Percentiles rank a stretch among this genome's conserved stretches.
phyloP scores from a whole-genome alignment of 2,113 vertebrate genomes.

The Pluvianellus socialis region DNA sequence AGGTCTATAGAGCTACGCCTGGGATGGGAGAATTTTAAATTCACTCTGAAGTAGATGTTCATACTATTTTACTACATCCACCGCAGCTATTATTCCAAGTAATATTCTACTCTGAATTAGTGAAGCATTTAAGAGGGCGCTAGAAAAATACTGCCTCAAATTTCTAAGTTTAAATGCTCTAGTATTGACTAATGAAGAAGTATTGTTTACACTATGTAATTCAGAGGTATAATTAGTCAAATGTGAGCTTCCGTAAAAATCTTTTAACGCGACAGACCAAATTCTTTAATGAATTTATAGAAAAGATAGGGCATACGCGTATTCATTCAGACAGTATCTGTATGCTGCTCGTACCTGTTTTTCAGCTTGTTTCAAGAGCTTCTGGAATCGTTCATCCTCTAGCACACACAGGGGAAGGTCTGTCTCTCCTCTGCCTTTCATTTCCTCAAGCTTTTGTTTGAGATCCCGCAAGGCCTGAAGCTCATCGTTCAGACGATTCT shows the following conservation, averaged over 20 bases:
- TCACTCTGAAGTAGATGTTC: not conserved
- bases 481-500: slow-evolving; percentile 83
- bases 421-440: slow-evolving; percentile 77
- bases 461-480: slow-evolving; percentile 79
- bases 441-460: slow-evolving; percentile 77
- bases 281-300: not conserved
- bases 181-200: not conserved
- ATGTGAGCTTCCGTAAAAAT: not conserved
- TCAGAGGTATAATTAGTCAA: not conserved
- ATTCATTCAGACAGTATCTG: not conserved
- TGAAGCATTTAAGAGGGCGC: not conserved
- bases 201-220: not conserved
- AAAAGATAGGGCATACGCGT: not conserved
- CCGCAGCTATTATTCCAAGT: not conserved
- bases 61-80: not conserved
- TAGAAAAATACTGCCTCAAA: not conserved
- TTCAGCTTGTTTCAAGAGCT: slow-evolving; percentile 80
- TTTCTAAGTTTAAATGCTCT: not conserved
- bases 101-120: not conserved
- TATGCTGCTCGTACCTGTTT: slow-evolving; percentile 73
- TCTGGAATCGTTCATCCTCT: slow-evolving; percentile 82
- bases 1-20: not conserved
- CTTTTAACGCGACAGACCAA: accelerated
- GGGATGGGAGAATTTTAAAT: not conserved
- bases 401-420: slow-evolving; percentile 75